These are phyloP conservation scores for Rhinoderma darwinii DNA, from an alignment of 2,113 vertebrate genomes.

Conservation along the genomic window DNA sequence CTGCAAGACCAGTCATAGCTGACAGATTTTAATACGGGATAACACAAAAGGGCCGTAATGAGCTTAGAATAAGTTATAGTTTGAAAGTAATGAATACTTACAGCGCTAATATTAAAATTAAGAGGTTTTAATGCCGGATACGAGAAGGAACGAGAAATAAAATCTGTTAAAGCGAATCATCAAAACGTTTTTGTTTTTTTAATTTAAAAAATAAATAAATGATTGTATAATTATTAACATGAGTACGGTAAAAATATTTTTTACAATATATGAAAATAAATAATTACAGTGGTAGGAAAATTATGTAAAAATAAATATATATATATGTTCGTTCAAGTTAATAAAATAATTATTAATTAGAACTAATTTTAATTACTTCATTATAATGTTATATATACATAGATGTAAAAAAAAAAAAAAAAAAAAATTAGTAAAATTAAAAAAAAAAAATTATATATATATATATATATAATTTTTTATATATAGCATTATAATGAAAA, in stretches of 20 bases:
- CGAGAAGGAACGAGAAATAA: background rate
- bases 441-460: too few species aligned
- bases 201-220: background rate
- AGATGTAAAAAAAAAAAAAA: too few species aligned
- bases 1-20: conserved; percentile 89
- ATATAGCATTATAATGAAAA: too few species aligned
- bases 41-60: conserved; percentile 82
- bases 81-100: conserved; percentile 42
- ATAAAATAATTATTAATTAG: too few species aligned
- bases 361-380: too few species aligned
- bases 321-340: too few species aligned
- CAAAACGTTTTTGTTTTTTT: background rate
- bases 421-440: too few species aligned
- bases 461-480: too few species aligned
- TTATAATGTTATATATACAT: too few species aligned
- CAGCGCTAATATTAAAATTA: conserved; percentile 38
- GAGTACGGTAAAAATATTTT: background rate
- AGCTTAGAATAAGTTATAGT: conserved; percentile 74
- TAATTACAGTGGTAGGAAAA: too few species aligned
- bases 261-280: background rate
- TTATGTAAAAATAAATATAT: too few species aligned
- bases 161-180: background rate
- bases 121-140: background rate
- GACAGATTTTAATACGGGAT: conserved; percentile 85
- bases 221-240: background rate